phyloP scores from a whole-genome alignment of 1,140 invertebrate species.

The Metopolophium dirhodum region DNA sequence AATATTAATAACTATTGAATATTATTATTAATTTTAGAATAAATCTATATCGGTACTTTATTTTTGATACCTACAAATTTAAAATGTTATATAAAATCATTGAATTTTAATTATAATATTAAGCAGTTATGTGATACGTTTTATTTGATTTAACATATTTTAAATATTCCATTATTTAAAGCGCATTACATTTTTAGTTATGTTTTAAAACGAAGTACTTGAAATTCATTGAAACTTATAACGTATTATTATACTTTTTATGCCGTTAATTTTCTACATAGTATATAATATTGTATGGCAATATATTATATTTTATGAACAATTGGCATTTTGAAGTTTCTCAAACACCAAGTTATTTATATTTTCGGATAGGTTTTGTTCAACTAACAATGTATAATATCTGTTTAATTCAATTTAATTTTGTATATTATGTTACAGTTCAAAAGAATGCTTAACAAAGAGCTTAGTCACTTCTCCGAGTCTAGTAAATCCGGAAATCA shows the following conservation, averaged over 20 bases:
- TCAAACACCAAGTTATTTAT: background rate
- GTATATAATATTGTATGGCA: background rate
- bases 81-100: background rate
- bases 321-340: background rate
- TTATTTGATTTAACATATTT: background rate
- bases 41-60: background rate
- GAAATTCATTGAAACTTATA: background rate
- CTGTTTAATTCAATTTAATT: background rate
- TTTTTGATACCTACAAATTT: background rate
- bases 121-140: background rate
- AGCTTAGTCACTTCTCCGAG: slow-evolving; percentile 98
- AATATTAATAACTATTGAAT: background rate
- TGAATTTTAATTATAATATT: background rate
- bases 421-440: slow-evolving; percentile 78
- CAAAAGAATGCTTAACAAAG: slow-evolving; percentile 99
- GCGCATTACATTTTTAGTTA: background rate
- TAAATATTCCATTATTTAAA: background rate
- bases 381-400: background rate
- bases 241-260: background rate
- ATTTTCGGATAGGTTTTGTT: background rate
- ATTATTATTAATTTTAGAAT: background rate
- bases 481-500: slow-evolving; percentile 98
- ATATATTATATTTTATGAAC: background rate
- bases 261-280: background rate
- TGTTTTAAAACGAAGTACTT: background rate